phyloP scores from a whole-genome alignment of 2,113 vertebrate species.

The Sylvilagus bachmani region DNA sequence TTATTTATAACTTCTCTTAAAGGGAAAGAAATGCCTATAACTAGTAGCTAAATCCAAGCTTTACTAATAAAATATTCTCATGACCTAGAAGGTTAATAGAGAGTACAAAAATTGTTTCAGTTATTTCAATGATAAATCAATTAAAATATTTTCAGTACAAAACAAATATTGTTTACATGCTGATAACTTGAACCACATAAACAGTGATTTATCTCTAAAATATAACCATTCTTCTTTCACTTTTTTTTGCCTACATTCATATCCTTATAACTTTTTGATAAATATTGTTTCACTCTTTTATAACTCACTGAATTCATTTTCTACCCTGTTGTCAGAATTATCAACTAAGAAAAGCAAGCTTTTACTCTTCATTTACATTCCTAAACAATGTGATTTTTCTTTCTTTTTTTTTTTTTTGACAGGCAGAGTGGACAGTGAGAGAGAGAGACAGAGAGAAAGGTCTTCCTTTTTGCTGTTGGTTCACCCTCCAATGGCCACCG shows the following conservation, averaged over 20 bases:
- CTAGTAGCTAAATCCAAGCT: not conserved
- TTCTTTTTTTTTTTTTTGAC: no score
- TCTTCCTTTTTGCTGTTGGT: no score
- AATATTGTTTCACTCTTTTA: not conserved
- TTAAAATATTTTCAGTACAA: slow-evolving; percentile 1
- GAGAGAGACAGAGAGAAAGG: no score
- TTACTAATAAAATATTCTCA: slow-evolving; percentile 30
- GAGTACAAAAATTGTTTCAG: not conserved
- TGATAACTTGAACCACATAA: not conserved
- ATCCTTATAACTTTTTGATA: not conserved
- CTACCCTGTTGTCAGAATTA: not conserved
- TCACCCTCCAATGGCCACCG: no score
- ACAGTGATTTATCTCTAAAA: not conserved
- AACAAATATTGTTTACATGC: not conserved
- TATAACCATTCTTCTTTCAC: not conserved
- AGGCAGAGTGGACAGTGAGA: no score
- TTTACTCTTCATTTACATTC: not conserved
- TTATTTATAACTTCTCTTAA: not conserved
- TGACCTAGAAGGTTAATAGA: not conserved
- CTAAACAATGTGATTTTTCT: not conserved
- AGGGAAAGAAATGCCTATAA: not conserved
- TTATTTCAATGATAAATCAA: not conserved
- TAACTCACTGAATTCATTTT: not conserved
- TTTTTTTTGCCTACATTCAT: slow-evolving; percentile 1
- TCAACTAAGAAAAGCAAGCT: not conserved